Base-by-base conservation (phyloP, 2,888 invertebrate genomes). In the Polydrusus tereticollis region DNA sequence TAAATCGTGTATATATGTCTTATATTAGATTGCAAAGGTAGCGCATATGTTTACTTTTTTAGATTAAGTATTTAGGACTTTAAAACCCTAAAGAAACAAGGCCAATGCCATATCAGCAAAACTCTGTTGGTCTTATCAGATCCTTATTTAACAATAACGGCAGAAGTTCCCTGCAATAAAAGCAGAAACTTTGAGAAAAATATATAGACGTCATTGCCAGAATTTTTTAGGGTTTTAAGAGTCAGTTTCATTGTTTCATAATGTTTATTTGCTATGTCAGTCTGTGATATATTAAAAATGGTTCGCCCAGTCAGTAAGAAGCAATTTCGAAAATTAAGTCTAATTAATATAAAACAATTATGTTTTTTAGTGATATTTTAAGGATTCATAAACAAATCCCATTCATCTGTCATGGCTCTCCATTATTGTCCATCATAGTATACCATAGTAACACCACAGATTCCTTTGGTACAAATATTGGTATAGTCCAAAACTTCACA, bases 261-360 rank as follows among this genome's bases (percentile, higher is more conserved):
- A 12, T 36, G 59, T 68, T 83, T 83, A 77, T 82, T 85, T 85
- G 86, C 86, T 85, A 85, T 84, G 83, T 84, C 85, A 84, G 84
- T 85, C 86, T 86, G 86, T 86, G 86, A 86, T 86, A 85, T 83
- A 82, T 81, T 79, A 77, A 78, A 73, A 65, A 69, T 57, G 63
- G 71, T 60, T 66, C 60, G 55, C 29, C 36, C 55, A 57, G 55
- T 38, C 43, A 57, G 33, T 33, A 67, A 26, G 62, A 62, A 45
- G 33, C 36, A 16, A 26, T 66, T 43, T 52, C 16, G 7, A 67
- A 18, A 47, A 45, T 33, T 16, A 16, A 21, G 14, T 45, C 20
- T 23, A 45, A 29, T 62, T 41, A 41, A 14, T 60, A 26, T 16
- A 36, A 18, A 7, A 58, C 18, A n/a, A 16, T 18, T 52, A 47